These are phyloP conservation scores for Macquaria ambigua DNA, from an alignment of 2,113 vertebrate genomes.

Conservation along the genomic window DNA sequence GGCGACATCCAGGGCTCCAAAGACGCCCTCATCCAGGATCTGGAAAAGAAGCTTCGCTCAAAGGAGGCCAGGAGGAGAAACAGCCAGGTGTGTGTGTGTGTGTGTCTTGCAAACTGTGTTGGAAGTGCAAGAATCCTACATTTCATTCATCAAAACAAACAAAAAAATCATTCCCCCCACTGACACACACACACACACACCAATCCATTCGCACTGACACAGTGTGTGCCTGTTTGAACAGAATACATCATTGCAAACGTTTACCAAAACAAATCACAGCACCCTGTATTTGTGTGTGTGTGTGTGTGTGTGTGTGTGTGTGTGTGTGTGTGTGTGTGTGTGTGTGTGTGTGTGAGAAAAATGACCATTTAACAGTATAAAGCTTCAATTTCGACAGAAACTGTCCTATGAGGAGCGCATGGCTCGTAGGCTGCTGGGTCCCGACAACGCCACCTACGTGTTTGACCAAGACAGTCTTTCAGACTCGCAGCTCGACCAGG, in stretches of 20 bases:
- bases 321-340: not conserved
- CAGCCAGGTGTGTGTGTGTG: conserved; percentile 87
- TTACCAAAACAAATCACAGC: conserved; percentile 10
- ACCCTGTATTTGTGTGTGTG: not conserved
- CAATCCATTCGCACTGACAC: not conserved
- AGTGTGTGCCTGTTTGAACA: conserved; percentile 16
- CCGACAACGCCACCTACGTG: conserved; percentile 89
- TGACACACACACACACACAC: not conserved
- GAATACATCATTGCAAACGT: not conserved
- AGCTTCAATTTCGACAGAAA: conserved; percentile 81
- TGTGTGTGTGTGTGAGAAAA: not conserved
- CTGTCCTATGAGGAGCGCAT: conserved; percentile 95
- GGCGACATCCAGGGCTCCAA: conserved; percentile 96
- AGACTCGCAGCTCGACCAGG: conserved; percentile 87
- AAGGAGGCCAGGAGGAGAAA: conserved; percentile 91
- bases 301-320: too few species aligned
- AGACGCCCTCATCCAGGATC: conserved; percentile 95
- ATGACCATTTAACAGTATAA: conserved; percentile 15
- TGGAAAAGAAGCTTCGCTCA: conserved; percentile 93
- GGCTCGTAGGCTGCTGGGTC: conserved; percentile 95
- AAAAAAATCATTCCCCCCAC: not conserved
- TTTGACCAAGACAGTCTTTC: conserved; percentile 87
- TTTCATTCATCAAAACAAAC: not conserved
- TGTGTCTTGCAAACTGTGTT: conserved; percentile 9
- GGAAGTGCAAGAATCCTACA: not conserved